Conservation (phyloP, 2,113 vertebrate genomes). For the Pseudonaja textilis region DNA sequence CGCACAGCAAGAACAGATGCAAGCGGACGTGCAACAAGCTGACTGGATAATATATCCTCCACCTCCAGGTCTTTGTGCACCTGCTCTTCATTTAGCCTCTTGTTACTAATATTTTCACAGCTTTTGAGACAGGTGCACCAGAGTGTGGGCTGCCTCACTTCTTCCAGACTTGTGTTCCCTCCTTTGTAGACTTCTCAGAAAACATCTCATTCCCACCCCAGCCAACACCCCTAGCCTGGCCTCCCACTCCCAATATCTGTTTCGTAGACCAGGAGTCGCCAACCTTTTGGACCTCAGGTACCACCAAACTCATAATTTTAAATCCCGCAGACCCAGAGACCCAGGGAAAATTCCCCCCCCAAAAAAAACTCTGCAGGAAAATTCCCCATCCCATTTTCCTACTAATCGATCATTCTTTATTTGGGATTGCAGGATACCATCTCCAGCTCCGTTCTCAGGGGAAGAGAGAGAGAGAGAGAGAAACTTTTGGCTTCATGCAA, state of each 20-base stretch:
- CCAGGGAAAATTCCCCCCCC: too few species aligned
- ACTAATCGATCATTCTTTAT: too few species aligned
- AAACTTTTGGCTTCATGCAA: too few species aligned
- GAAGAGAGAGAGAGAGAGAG: too few species aligned
- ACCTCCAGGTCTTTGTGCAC: conserved; percentile 33
- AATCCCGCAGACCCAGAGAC: too few species aligned
- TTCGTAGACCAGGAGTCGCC: neutral
- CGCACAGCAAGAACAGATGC: conserved; percentile 22
- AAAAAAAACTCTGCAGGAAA: too few species aligned
- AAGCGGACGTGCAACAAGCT: neutral
- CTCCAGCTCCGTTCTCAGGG: too few species aligned
- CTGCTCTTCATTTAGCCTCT: conserved; percentile 21
- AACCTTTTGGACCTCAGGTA: too few species aligned
- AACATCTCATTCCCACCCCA: neutral
- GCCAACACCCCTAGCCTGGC: neutral
- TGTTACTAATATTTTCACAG: conserved; percentile 1
- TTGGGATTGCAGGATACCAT: too few species aligned
- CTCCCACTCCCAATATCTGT: neutral
- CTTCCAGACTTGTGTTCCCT: neutral
- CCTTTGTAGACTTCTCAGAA: neutral
- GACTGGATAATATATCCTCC: conserved; percentile 21
- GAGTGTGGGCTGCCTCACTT: neutral
- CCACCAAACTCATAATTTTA: too few species aligned
- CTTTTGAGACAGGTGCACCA: neutral
- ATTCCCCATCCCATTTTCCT: too few species aligned